These are phyloP conservation scores for Euproctis similis DNA, from an alignment of 2,888 invertebrate genomes.

Conservation along the genomic window DNA sequence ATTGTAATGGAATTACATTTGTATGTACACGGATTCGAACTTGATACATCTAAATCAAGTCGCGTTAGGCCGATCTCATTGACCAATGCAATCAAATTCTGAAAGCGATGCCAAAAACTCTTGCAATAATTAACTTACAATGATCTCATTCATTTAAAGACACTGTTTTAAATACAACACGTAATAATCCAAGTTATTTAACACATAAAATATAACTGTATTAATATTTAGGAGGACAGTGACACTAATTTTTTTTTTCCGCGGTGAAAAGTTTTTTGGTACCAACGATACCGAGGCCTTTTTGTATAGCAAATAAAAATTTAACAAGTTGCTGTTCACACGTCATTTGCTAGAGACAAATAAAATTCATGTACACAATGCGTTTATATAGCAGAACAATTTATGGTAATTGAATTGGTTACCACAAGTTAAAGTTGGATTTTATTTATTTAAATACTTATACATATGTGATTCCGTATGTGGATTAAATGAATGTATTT, in stretches of 20 bases:
- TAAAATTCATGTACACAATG: conserved; percentile 48
- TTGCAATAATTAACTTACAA: background rate
- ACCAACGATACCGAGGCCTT: conserved; percentile 15
- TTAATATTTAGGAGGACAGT: conserved; percentile 17
- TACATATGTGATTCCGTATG: conserved; percentile 27
- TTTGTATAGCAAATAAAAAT: conserved; percentile 45
- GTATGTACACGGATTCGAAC: too few species aligned
- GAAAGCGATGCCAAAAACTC: too few species aligned
- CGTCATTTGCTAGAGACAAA: conserved; percentile 53
- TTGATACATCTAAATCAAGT: too few species aligned
- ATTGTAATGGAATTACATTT: too few species aligned
- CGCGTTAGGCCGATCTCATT: too few species aligned
- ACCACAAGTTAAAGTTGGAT: conserved; percentile 28
- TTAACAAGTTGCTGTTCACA: conserved; percentile 46
- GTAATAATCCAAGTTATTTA: conserved; percentile 11
- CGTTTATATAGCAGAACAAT: conserved; percentile 48
- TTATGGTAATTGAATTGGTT: conserved; percentile 50
- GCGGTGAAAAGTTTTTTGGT: conserved; percentile 25
- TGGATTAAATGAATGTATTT: too few species aligned
- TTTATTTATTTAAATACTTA: too few species aligned
- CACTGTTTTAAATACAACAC: conserved; percentile 8
- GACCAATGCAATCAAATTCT: too few species aligned
- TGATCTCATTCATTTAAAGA: conserved; percentile 5
- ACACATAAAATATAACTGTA: conserved; percentile 11
- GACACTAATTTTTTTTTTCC: conserved; percentile 24